Conservation (phyloP, 2,888 invertebrate species). For the Iphiclides podalirius region DNA sequence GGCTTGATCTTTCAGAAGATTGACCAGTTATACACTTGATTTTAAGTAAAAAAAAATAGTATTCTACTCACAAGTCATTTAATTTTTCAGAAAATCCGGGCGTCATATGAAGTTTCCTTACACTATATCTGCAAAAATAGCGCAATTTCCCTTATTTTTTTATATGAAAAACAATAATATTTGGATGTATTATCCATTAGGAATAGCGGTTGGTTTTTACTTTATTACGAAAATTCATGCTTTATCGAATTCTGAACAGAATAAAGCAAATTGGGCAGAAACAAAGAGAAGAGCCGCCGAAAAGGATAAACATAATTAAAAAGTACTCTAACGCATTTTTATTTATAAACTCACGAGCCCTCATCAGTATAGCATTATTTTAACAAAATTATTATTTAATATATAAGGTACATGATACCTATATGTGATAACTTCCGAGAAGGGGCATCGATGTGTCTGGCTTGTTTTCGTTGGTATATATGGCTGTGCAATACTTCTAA, state of each 20-base stretch:
- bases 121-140: constrained; percentile 88
- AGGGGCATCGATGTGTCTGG: no score
- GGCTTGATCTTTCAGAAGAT: no score
- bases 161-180: constrained; percentile 87
- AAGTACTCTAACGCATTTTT: background rate
- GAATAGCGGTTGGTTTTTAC: constrained; percentile 77
- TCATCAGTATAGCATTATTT: no score
- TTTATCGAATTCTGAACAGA: constrained; percentile 74
- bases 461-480: no score
- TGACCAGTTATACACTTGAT: no score
- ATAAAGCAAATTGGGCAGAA: constrained; percentile 59
- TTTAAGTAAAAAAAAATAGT: no score
- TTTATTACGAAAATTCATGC: constrained; percentile 84
- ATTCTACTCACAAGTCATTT: no score
- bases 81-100: constrained; percentile 65
- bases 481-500: no score
- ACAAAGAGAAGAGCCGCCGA: constrained; percentile 55
- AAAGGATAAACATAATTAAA: constrained; percentile 52
- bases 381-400: no score
- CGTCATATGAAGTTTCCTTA: constrained; percentile 93
- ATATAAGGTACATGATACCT: no score
- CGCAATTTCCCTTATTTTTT: constrained; percentile 88
- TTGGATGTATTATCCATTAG: constrained; percentile 84
- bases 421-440: no score
- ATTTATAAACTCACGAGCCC: no score